Evolutionary conservation across 1,140 invertebrate genomes (phyloP).

Genomic region (Macrobrachium nipponense): DNA sequence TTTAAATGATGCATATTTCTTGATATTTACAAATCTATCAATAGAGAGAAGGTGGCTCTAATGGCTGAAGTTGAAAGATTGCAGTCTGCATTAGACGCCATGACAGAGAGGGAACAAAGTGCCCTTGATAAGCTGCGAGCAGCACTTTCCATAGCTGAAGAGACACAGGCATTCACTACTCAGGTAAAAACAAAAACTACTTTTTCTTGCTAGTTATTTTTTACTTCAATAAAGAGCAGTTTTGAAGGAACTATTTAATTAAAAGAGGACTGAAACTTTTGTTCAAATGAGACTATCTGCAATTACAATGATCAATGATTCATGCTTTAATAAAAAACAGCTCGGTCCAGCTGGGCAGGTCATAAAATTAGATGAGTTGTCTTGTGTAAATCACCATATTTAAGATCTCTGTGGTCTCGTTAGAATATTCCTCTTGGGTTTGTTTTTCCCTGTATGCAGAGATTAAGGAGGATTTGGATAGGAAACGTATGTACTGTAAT

Average conservation of each 20-base stretch:
- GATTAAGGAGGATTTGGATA: no score
- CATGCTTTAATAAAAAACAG: neutral
- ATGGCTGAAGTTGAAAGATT: slow-evolving; percentile 20
- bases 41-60: slow-evolving; percentile 35
- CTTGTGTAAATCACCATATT: no score
- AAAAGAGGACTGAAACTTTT: no score
- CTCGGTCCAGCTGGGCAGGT: neutral
- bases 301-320: neutral
- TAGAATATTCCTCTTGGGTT: no score
- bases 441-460: no score
- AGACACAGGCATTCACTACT: slow-evolving; percentile 37
- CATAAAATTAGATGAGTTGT: no score
- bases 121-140: slow-evolving; percentile 23
- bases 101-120: slow-evolving; percentile 33
- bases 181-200: slow-evolving; percentile 18
- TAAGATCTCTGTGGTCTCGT: no score
- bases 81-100: slow-evolving; percentile 7
- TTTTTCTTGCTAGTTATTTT: neutral
- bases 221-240: no score
- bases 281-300: no score
- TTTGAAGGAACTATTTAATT: no score
- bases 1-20: no score
- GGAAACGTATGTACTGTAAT: no score
- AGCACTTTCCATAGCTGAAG: slow-evolving; percentile 42
- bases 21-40: neutral